Base-by-base conservation (phyloP, 2,113 vertebrate species). In the Calypte anna region DNA sequence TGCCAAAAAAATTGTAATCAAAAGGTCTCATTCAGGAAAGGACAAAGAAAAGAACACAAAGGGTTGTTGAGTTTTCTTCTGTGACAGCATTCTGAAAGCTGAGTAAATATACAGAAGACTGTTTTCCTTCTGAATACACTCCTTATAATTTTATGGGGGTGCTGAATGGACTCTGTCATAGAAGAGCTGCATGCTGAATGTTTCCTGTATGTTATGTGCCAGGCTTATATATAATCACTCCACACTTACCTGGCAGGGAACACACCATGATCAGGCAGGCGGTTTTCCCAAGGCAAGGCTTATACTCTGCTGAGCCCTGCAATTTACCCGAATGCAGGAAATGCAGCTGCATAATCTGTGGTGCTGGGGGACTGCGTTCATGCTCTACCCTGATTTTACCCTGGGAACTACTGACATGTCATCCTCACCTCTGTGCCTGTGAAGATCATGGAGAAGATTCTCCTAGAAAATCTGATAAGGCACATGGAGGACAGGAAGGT, bases 191-290 rank as follows among this genome's bases (percentile, higher is more conserved):
- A 62, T 5, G 25, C 10, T 46, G 50, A 86, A 73, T 38, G 1
- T 48, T 92, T 51, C 88, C 12, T 7, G 23, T 51, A 20, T 53
- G 10, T 55, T 66, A 38, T 4, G 6, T 78, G 21, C 27, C 2
- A 12, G 18, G 4, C 11, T 86, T 90, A 73, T 91, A 44, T 33
- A 54, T 72, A 78, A 61, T 55, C 36, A 38, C 36, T 40, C 40
- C 9, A 75, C 81, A 73, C 14, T 96, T 96, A 91, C 55, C 90
- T 96, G 93, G 30, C 64, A 93, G 79, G 54, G 46, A 73, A 88
- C 55, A 93, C 70, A 93, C 88, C 57, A 78, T 85, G 77, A 91
- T 93, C 68, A 74, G 1, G 58, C 86, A 91, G 88, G 83, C 92
- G 92, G 88, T 90, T 96, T 95, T 85, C 83, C 88, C 76, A 91